These are phyloP conservation scores for Micropoecilia bifurca DNA, from an alignment of 2,797 vertebrate species.

Conservation along the genomic window DNA sequence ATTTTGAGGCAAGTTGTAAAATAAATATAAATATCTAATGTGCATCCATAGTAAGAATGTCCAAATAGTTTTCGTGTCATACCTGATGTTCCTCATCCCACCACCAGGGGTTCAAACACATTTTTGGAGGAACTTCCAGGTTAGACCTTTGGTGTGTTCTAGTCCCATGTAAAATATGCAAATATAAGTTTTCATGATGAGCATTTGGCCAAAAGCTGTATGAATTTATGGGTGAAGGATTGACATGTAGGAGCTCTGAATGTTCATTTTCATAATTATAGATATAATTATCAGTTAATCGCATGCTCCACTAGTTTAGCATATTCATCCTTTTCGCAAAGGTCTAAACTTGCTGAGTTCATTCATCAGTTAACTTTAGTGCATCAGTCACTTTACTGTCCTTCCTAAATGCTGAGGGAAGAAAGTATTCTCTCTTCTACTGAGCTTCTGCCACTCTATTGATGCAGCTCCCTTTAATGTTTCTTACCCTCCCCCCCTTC, in stretches of 20 bases:
- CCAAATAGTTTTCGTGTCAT: not conserved
- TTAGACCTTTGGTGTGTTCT: not conserved
- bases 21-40: not conserved
- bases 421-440: slow-evolving; percentile 4
- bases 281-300: too few species aligned
- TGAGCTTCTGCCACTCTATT: not conserved
- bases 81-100: not conserved
- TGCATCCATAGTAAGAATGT: not conserved
- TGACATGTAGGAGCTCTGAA: not conserved
- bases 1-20: not conserved
- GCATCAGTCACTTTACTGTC: not conserved
- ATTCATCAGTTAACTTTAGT: not conserved
- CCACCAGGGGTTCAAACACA: not conserved
- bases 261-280: not conserved
- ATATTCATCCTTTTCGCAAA: not conserved
- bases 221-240: not conserved
- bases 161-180: not conserved
- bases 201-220: not conserved
- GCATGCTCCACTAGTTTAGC: not conserved
- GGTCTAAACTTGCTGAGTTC: too few species aligned
- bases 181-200: not conserved
- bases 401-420: slow-evolving; percentile 25
- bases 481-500: not conserved
- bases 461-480: slow-evolving; percentile 8
- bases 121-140: not conserved